Conservation (phyloP, 2,113 vertebrate genomes). For the Neomonachus schauinslandi region DNA sequence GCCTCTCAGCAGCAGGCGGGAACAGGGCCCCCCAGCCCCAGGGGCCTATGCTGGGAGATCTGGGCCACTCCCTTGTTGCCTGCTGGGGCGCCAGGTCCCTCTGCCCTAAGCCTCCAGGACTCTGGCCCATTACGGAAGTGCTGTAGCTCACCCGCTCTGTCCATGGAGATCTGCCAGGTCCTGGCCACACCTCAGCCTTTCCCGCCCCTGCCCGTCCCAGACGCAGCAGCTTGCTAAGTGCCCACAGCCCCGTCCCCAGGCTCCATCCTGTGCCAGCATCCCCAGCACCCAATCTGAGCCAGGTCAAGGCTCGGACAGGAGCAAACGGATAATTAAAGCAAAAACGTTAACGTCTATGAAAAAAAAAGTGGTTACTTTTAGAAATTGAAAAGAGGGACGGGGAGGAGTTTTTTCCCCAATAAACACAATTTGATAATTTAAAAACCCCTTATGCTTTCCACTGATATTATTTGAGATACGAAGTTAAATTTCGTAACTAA, state of each 20-base stretch:
- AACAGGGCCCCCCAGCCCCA: too few relatives aligned
- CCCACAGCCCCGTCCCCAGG: background rate
- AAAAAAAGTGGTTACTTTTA: background rate
- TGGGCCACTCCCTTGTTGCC: background rate
- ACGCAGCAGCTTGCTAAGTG: fast-evolving
- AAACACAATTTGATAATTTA: background rate
- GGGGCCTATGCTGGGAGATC: background rate
- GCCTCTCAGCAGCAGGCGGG: background rate
- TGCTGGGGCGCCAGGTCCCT: background rate
- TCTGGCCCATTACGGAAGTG: fast-evolving
- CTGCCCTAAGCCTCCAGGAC: background rate
- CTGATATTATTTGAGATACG: background rate
- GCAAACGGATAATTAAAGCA: background rate
- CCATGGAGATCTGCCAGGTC: background rate
- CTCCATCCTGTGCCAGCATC: background rate
- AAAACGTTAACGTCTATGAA: background rate
- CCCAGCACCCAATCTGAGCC: fast-evolving
- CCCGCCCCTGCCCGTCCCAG: background rate
- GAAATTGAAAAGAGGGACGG: background rate
- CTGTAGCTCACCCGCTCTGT: background rate
- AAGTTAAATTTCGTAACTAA: background rate
- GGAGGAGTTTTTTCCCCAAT: background rate
- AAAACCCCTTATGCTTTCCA: background rate
- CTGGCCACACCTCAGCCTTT: background rate
- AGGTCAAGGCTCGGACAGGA: fast-evolving